Evolutionary conservation across 37 sponge, comb jelly and placozoan genomes (phyloP).

Genomic region (Tethya wilhelma): DNA sequence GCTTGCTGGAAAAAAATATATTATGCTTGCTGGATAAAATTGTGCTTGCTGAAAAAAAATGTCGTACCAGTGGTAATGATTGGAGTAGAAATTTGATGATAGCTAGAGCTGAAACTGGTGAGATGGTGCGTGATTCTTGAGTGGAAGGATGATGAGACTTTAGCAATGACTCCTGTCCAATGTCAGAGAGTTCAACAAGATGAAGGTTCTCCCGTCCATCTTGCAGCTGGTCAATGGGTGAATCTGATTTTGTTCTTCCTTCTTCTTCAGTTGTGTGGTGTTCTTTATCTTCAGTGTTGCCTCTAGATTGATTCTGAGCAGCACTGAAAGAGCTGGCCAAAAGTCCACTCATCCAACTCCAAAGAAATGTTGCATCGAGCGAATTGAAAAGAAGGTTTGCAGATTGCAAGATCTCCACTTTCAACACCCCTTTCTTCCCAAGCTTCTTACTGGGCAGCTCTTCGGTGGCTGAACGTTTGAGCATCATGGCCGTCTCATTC

Average conservation of each 20-base stretch:
- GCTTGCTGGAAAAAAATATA: not conserved
- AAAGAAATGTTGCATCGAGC: constrained; percentile 34
- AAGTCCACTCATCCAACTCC: constrained; percentile 47
- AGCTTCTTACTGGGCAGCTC: constrained; percentile 21
- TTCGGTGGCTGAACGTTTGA: not conserved
- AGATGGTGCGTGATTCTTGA: not conserved
- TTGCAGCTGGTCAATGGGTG: no score
- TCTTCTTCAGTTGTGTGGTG: no score
- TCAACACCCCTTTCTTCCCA: constrained; percentile 24
- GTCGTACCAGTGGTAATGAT: constrained; percentile 61
- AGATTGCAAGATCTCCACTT: constrained; percentile 56
- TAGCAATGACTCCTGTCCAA: no score
- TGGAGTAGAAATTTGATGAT: constrained; percentile 53
- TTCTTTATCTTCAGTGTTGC: no score
- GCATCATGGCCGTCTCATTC: not conserved
- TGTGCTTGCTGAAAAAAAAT: no score
- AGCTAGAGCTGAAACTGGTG: not conserved
- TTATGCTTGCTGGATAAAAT: not conserved
- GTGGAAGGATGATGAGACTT: no score
- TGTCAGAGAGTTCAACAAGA: no score
- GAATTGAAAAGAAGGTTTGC: constrained; percentile 49
- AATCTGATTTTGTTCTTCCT: no score
- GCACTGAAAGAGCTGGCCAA: not conserved
- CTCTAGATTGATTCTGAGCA: not conserved
- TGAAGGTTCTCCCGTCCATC: no score